Evolutionary conservation across 1,140 invertebrate species (phyloP), one percentile per base, ranked within the genome.

Genomic region (Nasonia giraulti): DNA sequence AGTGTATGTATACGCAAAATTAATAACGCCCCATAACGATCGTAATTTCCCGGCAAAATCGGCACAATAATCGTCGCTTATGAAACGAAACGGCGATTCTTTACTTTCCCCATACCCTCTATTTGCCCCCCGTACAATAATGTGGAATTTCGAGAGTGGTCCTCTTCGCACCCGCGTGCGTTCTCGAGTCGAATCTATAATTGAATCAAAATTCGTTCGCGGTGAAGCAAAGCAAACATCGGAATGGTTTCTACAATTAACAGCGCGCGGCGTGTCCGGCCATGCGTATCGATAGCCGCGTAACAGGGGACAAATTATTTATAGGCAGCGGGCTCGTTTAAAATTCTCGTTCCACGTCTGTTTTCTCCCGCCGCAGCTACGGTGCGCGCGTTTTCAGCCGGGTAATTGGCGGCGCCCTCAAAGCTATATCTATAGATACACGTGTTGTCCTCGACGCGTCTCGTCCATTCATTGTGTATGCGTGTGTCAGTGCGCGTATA

Each of bases 401-500:
- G 71, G 37, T 75, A 75, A 75, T 75, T 75, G 73, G 73, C 37
- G 73, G 73, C 73, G 73, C 73, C 33, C 73, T 44, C 73, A 75
- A 75, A 75, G 37, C 17, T n/a, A 75, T 33, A 44, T 62, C n/a
- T 55, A 23, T n/a, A 3, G 3, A 33, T 12, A 20, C 55, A 23
- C 3, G 33, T 20, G 55, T 62, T 62, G 55, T 68, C 78, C 66
- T 69, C 62, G 27, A 44, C 11, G 37, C 17, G 37, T 7, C 79
- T 71, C 27, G 31, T 69, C 37, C 79, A 44, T 80, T 69, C 33
- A 71, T 80, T 80, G 62, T 50, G 69, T 23, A 44, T 1, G n/a
- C 7, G 33, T 37, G 33, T 37, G 33, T 37, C 3, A 4, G 33
- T 37, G 33, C 5, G 33, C 5, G 33, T 40, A 4, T 1, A 37